Base-by-base conservation (phyloP, 2,113 vertebrate species). In the Ciconia maguari region DNA sequence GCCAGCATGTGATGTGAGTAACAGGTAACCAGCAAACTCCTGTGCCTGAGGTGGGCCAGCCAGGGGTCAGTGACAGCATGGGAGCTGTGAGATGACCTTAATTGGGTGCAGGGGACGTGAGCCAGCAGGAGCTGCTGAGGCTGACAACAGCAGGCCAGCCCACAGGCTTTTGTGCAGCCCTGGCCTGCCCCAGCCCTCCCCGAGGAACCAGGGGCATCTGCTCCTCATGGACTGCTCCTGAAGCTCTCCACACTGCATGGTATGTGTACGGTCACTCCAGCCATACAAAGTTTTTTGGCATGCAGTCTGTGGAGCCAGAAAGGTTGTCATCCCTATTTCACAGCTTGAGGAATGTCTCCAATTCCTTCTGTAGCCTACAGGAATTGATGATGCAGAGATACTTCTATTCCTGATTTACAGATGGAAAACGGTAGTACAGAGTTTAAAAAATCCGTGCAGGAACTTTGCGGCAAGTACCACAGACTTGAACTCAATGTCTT, bases 71-170 rank as follows among this genome's bases (percentile, higher is more conserved):
- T 2, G 32, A 52, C 38, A 58, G 5, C 38, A 16, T 1, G 11
- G 58, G 77, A 69, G 44, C 77, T 65, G 32, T 0, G 6, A 30
- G 15, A 17, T 10, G 32, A 36, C 4, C 44, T 1, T 1, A 22
- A 1, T 3, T 3, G 4, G 49, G 17, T 8, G 38, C 57, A 68
- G 19, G n/a, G 46, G 8, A n/a, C 19, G 11, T 0, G 7, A 34
- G 21, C 20, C 57, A 30, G 76, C 27, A 68, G 27, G 19, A 76
- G 64, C 70, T 61, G 69, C 49, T 46, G 57, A 41, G 70, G 58
- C 25, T 78, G n/a, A 10, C 17, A 11, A 15, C 18, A 57, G 34
- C 54, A 69, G 44, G 42, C 16, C 68, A 71, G 54, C 27, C 65
- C 36, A 12, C 0, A 7, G 42, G 48, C 3, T 54, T 49, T 9